A percentile compares a stretch with the other conserved stretches of the same genome.
phyloP scores from a whole-genome alignment of 1,140 invertebrate species.

The Calosoma granatense region DNA sequence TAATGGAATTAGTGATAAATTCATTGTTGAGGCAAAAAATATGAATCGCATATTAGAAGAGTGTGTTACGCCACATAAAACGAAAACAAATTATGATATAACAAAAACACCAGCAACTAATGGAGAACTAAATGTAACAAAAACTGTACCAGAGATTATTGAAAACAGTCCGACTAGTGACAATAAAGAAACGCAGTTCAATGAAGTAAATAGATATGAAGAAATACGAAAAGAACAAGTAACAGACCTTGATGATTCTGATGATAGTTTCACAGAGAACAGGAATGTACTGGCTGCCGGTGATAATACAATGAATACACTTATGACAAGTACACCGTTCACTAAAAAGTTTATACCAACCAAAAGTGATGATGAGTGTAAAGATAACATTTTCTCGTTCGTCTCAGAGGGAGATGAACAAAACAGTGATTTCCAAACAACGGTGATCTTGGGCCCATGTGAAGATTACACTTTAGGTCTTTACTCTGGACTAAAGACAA shows the following conservation, averaged over 20 bases:
- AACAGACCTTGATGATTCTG: not conserved
- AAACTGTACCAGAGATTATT: not conserved
- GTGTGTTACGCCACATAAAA: not conserved
- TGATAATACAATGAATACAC: not conserved
- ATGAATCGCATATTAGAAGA: not conserved
- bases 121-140: not conserved
- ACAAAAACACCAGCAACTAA: not conserved
- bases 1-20: not conserved
- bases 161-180: not conserved
- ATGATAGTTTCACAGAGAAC: not conserved
- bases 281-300: not conserved
- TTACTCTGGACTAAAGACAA: slow-evolving; percentile 40
- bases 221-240: not conserved
- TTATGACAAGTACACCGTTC: not conserved
- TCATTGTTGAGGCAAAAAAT: not conserved
- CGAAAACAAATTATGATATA: not conserved
- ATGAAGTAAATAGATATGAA: not conserved
- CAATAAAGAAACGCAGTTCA: not conserved
- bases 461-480: slow-evolving; percentile 43
- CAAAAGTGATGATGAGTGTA: not conserved
- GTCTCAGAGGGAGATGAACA: not conserved
- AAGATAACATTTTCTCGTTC: not conserved
- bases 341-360: not conserved
- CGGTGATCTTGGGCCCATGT: slow-evolving; percentile 43
- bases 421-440: slow-evolving; percentile 18